Base-by-base conservation (phyloP, 2,888 invertebrate species). In the Acanthopleura granulata region DNA sequence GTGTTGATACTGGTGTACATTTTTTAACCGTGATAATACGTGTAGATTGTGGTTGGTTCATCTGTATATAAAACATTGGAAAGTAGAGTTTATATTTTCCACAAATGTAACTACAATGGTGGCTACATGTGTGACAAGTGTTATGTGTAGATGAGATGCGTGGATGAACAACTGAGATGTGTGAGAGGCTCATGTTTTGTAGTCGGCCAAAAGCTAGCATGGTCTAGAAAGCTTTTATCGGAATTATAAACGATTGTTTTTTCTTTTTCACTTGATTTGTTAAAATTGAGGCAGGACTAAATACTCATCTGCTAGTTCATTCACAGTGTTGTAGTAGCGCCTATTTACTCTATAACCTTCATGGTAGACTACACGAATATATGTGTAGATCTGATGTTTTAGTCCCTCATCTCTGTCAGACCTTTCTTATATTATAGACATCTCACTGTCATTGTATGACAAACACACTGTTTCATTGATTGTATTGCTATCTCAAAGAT, bases 41-140 rank as follows among this genome's bases (percentile, higher is more conserved):
- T 57, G 57, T 57, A 57, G 57, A 57, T 57, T 57, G 57, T 57
- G 57, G 18, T 57, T 57, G 18, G 18, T 18, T 57, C 57, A 57
- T 57, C n/a, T 57, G 66, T 66, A 66, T 25, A 66, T 66, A 66
- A 12, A 66, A 66, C 66, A 66, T 66, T 66, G 66, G 66, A 66
- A 66, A 66, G 29, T 66, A 66, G 66, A 66, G 15, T 27, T 66
- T 66, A 66, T 66, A 66, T 66, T 66, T 66, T 66, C 66, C 66
- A 66, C 22, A 18, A 57, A n/a, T 57, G 18, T 40, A 40, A 40
- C 40, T 57, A 57, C 12, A 3, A 57, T 57, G 57, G 57, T 57
- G 18, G 18, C 18, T 57, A n/a, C 57, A 57, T 57, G 57, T 22
- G 22, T 57, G 57, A 57, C 18, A 3, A 22, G 40, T 40, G 40